Percentiles rank a stretch among this genome's conserved stretches.
These are phyloP conservation scores for Ameiurus melas DNA, from an alignment of 2,113 vertebrate species.

Conservation along the genomic window DNA sequence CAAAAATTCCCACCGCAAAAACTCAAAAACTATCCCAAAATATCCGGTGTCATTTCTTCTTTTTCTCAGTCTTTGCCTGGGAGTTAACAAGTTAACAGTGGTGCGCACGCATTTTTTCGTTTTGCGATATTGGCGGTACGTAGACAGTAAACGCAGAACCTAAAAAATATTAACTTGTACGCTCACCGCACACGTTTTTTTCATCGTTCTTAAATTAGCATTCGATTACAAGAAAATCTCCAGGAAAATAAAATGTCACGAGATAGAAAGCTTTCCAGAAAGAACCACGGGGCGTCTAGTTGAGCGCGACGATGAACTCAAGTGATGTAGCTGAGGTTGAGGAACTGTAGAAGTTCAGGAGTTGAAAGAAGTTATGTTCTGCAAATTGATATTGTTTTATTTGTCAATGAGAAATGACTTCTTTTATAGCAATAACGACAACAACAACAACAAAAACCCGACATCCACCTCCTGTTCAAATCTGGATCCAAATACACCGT, in stretches of 20 bases:
- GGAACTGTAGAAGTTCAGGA: background rate
- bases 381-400: background rate
- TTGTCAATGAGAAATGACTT: no score
- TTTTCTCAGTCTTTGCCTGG: background rate
- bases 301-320: background rate
- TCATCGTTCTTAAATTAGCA: no score
- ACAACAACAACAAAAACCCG: background rate
- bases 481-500: background rate
- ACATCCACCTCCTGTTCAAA: constrained; percentile 7
- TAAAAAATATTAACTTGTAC: no score
- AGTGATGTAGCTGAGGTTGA: background rate
- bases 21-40: background rate
- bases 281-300: background rate
- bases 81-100: background rate
- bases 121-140: background rate
- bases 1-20: background rate
- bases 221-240: no score
- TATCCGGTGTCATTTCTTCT: background rate
- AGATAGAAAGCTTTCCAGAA: background rate
- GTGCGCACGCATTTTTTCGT: background rate
- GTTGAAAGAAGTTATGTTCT: background rate
- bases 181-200: no score
- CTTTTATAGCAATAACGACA: background rate
- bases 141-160: no score
- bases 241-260: background rate